phyloP scores from a whole-genome alignment of 2,797 vertebrate species.

The Sphenopsis melanotis region DNA sequence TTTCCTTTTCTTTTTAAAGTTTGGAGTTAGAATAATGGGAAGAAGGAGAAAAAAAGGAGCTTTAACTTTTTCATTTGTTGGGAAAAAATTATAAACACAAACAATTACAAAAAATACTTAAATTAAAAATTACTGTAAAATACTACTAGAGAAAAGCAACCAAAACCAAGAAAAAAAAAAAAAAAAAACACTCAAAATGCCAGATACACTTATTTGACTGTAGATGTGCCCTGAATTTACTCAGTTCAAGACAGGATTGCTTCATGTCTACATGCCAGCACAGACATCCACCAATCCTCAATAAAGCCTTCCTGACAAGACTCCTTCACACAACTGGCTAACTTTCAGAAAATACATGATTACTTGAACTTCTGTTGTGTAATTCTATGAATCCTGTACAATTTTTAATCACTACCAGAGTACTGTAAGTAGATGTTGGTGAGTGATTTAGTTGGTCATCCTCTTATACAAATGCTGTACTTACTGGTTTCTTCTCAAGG shows the following conservation, averaged over 20 bases:
- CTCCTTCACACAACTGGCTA: background rate
- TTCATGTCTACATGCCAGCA: background rate
- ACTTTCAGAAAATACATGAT: background rate
- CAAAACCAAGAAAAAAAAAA: background rate
- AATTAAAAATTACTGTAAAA: background rate
- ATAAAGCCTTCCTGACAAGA: conserved; percentile 11
- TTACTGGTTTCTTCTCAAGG: background rate
- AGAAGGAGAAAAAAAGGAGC: background rate
- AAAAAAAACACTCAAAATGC: background rate
- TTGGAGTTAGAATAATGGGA: background rate
- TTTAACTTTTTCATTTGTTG: background rate
- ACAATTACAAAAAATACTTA: background rate
- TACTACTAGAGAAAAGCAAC: background rate
- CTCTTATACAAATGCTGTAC: background rate
- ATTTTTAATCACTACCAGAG: background rate
- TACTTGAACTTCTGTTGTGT: background rate
- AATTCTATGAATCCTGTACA: background rate
- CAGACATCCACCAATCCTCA: background rate
- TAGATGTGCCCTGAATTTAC: background rate
- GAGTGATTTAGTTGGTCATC: background rate
- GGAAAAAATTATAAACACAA: background rate
- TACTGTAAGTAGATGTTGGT: background rate
- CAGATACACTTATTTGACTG: background rate
- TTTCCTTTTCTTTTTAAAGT: background rate
- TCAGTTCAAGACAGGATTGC: background rate